Percentiles rank a stretch among this genome's conserved stretches.
Conservation (phyloP, 2,113 vertebrate genomes). For the Lepisosteus osseus region DNA sequence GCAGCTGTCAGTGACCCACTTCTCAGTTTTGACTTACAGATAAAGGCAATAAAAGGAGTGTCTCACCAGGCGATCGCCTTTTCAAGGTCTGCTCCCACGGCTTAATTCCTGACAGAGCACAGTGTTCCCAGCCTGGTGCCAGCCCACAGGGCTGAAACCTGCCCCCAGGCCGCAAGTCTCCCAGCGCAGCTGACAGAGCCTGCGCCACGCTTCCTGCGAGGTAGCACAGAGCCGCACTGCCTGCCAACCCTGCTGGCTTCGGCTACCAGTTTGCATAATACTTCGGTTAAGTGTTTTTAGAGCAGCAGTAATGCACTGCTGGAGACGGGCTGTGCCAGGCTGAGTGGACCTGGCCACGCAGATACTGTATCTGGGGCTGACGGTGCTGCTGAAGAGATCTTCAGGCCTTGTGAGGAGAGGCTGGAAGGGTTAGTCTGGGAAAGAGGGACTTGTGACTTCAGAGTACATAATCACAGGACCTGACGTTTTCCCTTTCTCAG, state of each 20-base stretch:
- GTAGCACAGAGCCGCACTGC: constrained; percentile 11
- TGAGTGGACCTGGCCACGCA: background rate
- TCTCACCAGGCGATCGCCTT: constrained; percentile 16
- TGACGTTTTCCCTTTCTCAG: constrained; percentile 8
- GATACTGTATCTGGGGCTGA: background rate
- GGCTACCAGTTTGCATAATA: constrained; percentile 18
- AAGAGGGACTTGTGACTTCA: background rate
- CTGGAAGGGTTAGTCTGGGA: constrained; percentile 10
- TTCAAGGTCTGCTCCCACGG: constrained; percentile 29
- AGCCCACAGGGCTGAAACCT: constrained; percentile 23
- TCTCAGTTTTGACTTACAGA: constrained; percentile 30
- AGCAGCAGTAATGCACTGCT: constrained; percentile 1
- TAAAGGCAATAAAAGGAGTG: constrained; percentile 17
- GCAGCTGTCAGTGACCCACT: constrained; percentile 29
- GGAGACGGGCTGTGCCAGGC: background rate
- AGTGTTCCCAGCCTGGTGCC: constrained; percentile 22
- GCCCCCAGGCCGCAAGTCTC: constrained; percentile 14
- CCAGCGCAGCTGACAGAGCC: constrained; percentile 12
- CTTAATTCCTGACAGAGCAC: constrained; percentile 20
- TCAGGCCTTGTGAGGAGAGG: constrained; percentile 6
- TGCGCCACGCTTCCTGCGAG: background rate
- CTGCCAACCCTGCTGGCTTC: constrained; percentile 15
- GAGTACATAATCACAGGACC: constrained; percentile 8
- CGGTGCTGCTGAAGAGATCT: constrained; percentile 12
- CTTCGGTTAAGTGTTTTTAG: constrained; percentile 1